Evolutionary conservation across 2,888 invertebrate genomes (phyloP).

Genomic region (Sycophila texana): DNA sequence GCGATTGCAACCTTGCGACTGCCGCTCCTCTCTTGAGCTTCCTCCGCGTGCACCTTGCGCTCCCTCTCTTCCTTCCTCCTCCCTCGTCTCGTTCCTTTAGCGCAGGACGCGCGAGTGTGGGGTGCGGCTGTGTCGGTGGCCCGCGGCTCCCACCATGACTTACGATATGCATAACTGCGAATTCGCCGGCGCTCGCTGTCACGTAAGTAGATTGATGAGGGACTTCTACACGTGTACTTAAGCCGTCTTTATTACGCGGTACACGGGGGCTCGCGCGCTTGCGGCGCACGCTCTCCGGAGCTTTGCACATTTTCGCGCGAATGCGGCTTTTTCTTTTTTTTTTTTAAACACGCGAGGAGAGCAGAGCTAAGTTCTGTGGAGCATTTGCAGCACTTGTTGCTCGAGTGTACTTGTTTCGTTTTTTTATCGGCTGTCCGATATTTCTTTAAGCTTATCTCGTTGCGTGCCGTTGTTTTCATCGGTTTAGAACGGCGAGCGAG

Average conservation of each 20-base stretch:
- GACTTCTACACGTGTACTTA: conserved; percentile 26
- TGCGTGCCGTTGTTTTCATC: no score
- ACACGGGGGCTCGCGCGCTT: neutral
- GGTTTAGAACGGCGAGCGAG: no score
- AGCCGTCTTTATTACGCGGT: conserved; percentile 34
- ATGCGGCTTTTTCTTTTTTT: no score
- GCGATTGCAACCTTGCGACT: conserved; percentile 66
- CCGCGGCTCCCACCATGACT: neutral
- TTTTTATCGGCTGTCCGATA: no score
- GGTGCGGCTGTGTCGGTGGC: neutral
- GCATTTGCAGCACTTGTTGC: no score
- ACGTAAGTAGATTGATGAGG: conserved; percentile 23
- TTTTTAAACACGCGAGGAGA: no score
- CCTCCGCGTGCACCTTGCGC: neutral
- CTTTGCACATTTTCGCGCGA: no score
- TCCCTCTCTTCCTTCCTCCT: neutral
- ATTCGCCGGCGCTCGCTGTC: neutral
- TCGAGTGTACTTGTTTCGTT: no score
- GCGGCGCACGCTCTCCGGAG: no score
- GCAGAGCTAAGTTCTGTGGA: no score
- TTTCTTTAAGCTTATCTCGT: no score
- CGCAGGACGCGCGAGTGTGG: neutral
- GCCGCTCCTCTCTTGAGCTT: neutral
- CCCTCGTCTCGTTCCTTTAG: neutral
- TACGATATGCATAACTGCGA: conserved; percentile 14